A percentile compares a stretch with the other conserved stretches of the same genome.
These are phyloP conservation scores for Deilephila porcellus DNA, from an alignment of 2,888 invertebrate species.

Conservation along the genomic window DNA sequence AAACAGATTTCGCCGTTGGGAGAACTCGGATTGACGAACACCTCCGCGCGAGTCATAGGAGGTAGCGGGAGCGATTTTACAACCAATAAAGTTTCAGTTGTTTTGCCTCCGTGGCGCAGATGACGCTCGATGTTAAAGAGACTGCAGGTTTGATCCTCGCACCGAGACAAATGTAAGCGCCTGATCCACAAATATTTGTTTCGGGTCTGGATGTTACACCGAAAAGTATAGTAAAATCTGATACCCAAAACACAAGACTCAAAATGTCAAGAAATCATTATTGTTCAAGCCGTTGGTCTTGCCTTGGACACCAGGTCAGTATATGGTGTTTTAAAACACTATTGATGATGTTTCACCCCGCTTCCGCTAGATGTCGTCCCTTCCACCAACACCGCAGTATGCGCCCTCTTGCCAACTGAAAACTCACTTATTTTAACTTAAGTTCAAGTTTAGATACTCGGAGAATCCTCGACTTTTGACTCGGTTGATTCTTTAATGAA, in stretches of 20 bases:
- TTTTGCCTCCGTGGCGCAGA: too few species aligned
- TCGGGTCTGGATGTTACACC: too few species aligned
- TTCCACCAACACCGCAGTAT: slow-evolving; percentile 41
- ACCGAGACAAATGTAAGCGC: too few species aligned
- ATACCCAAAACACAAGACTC: too few species aligned
- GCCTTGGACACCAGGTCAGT: too few species aligned
- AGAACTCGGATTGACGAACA: slow-evolving; percentile 51
- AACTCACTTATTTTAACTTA: slow-evolving; percentile 79
- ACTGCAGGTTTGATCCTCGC: too few species aligned
- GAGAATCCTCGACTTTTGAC: slow-evolving; percentile 66
- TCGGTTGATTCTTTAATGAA: slow-evolving; percentile 67
- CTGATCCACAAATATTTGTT: too few species aligned
- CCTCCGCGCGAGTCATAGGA: slow-evolving; percentile 41
- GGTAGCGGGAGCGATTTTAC: slow-evolving; percentile 36
- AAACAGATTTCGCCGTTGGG: slow-evolving; percentile 72
- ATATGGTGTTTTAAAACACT: too few species aligned
- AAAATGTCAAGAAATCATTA: too few species aligned
- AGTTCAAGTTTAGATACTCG: slow-evolving; percentile 68
- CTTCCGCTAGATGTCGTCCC: slow-evolving; percentile 36
- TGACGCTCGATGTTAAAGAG: too few species aligned
- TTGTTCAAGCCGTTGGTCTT: too few species aligned
- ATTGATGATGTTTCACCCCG: neutral
- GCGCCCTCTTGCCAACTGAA: slow-evolving; percentile 65
- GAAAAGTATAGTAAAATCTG: too few species aligned
- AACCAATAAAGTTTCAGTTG: neutral